Conservation (phyloP, 2,888 invertebrate species). For the Drosophila putrida region DNA sequence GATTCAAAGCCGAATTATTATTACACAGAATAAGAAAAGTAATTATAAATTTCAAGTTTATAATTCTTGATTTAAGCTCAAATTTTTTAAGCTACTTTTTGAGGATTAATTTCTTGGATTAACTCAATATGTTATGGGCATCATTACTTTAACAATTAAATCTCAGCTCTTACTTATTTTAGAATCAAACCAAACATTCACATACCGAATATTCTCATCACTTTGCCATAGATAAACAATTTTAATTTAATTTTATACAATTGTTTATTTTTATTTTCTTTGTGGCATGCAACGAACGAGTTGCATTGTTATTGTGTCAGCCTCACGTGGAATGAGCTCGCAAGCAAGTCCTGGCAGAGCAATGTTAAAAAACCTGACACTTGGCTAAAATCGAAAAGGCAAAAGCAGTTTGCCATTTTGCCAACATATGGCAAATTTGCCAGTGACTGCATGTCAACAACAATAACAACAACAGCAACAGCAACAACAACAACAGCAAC, state of each 20-base stretch:
- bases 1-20: no score
- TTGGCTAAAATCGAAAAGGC: slow-evolving; percentile 45
- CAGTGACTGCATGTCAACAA: slow-evolving; percentile 59
- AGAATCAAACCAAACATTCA: no score
- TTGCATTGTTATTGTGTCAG: slow-evolving; percentile 39
- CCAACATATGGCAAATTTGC: slow-evolving; percentile 77
- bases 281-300: background rate
- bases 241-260: slow-evolving; percentile 29
- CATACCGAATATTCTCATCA: no score
- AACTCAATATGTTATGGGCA: no score
- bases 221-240: background rate
- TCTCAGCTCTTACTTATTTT: no score
- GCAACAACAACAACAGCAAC: slow-evolving; percentile 40
- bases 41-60: no score
- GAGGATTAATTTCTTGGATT: no score
- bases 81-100: no score
- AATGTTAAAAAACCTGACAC: slow-evolving; percentile 55
- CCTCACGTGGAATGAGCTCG: slow-evolving; percentile 1
- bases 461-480: slow-evolving; percentile 21
- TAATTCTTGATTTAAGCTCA: no score
- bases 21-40: no score
- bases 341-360: slow-evolving; percentile 37
- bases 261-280: background rate
- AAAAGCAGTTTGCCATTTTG: slow-evolving; percentile 68
- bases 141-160: no score